phyloP scores from a whole-genome alignment of 2,888 invertebrate genomes.

The Tromatobia lineatoria region DNA sequence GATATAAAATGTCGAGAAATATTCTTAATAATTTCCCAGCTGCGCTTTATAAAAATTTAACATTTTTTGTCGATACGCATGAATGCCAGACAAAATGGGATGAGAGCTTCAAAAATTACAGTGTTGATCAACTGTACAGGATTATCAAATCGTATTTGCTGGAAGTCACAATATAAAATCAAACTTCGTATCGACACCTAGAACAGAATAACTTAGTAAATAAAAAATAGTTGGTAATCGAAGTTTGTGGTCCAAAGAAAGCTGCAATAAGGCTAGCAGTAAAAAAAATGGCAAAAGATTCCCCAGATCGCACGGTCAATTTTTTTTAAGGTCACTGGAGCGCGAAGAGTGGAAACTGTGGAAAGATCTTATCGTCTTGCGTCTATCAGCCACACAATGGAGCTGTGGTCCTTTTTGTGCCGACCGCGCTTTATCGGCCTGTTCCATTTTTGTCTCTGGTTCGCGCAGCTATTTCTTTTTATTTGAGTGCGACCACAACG shows the following conservation, averaged over 20 bases:
- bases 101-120: not conserved
- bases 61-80: not conserved
- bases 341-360: slow-evolving; percentile 15
- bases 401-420: slow-evolving; percentile 6
- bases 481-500: slow-evolving; percentile 24
- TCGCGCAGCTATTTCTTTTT: slow-evolving; percentile 16
- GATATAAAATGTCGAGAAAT: not conserved
- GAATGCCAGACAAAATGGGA: not conserved
- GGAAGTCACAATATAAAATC: not conserved
- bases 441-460: slow-evolving; percentile 8
- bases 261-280: not conserved
- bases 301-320: not conserved
- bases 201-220: too few species aligned
- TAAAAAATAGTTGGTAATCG: not conserved
- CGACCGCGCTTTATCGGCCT: not conserved
- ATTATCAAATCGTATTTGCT: not conserved
- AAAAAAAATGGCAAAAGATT: not conserved
- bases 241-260: not conserved
- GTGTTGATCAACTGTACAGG: not conserved
- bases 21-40: too few species aligned
- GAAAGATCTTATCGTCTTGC: slow-evolving; percentile 29
- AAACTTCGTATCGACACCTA: not conserved
- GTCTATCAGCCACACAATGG: slow-evolving; percentile 30
- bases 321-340: not conserved
- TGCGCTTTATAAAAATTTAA: too few species aligned